These are phyloP conservation scores for Cephus nigrinus DNA, from an alignment of 2,888 invertebrate species.

Conservation along the genomic window DNA sequence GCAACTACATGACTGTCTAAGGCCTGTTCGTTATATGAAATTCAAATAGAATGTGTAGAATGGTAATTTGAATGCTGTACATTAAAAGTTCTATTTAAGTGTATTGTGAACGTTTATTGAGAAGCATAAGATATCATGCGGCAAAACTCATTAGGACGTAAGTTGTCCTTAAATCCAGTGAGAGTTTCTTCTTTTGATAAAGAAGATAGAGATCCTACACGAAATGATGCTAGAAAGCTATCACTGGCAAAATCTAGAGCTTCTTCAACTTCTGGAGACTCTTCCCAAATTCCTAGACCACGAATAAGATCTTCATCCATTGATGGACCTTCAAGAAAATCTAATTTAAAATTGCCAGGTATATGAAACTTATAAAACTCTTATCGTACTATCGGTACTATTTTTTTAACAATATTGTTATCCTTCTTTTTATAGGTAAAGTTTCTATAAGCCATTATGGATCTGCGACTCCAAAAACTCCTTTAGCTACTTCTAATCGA, in stretches of 20 bases:
- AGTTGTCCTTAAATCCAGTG: constrained; percentile 50
- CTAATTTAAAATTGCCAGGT: constrained; percentile 46
- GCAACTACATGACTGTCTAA: background rate
- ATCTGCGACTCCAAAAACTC: constrained; percentile 35
- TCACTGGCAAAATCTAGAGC: constrained; percentile 33
- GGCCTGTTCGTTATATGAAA: background rate
- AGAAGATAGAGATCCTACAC: constrained; percentile 38
- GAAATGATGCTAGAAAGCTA: constrained; percentile 37
- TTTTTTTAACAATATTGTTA: background rate
- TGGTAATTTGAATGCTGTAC: background rate
- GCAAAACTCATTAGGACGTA: constrained; percentile 38
- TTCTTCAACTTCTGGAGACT: constrained; percentile 28
- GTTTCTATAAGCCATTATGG: constrained; percentile 27
- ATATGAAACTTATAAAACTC: background rate
- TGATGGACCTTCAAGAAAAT: constrained; percentile 41
- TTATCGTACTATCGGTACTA: background rate
- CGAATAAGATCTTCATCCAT: constrained; percentile 44
- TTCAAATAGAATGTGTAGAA: background rate
- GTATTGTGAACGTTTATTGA: background rate
- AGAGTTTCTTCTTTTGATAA: constrained; percentile 43
- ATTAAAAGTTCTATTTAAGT: background rate
- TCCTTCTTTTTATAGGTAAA: constrained; percentile 17
- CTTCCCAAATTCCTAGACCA: constrained; percentile 51
- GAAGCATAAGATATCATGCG: constrained; percentile 30
- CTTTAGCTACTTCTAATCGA: constrained; percentile 17